Base-by-base conservation (phyloP, 2,113 vertebrate genomes). In the Ploceus nigricollis region DNA sequence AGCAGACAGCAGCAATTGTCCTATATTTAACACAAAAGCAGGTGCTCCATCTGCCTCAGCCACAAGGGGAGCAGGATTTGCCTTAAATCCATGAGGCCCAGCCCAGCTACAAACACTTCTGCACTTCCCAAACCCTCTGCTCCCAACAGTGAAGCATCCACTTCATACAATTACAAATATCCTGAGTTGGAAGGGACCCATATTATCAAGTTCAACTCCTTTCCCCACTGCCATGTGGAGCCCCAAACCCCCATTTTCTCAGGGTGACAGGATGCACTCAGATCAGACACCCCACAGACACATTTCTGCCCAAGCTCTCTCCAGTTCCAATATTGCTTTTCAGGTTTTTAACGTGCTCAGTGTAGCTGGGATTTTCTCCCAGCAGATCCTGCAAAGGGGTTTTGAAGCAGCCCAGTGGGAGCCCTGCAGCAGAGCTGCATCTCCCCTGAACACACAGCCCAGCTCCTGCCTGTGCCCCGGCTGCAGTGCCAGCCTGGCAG, bases 281-380 rank as follows among this genome's bases (percentile, higher is more conserved):
- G 13, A 6, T 10, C 68, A 75, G 22, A 33, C 28, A 33, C 19
- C 45, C 28, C 22, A 11, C 6, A 7, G 35, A 33, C 27, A 20
- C 4, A 18, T 7, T 66, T 85, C 40, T 19, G 30, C 66, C 39
- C 2, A 0, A 73, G 31, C 17, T 53, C 33, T 58, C 27, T 65
- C 70, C 48, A 42, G 14, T 6, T 64, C 50, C 68, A 51, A 1
- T 40, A 82, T 17, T 66, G 11, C 2, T 39, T 87, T 35, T 21
- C 56, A 56, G 40, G 9, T 28, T 84, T 57, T 20, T 5, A 13
- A 50, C 0, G 1, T 1, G 7, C 51, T 54, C 0, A 0, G 24
- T 8, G 23, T 35, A 47, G 64, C n/a, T 40, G 70, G 53, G 61
- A 37, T 83, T 70, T 57, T 23, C 71, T 40, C 75, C 64, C 44